These are phyloP conservation scores for Pipa parva DNA, from an alignment of 2,113 vertebrate genomes.

Conservation along the genomic window DNA sequence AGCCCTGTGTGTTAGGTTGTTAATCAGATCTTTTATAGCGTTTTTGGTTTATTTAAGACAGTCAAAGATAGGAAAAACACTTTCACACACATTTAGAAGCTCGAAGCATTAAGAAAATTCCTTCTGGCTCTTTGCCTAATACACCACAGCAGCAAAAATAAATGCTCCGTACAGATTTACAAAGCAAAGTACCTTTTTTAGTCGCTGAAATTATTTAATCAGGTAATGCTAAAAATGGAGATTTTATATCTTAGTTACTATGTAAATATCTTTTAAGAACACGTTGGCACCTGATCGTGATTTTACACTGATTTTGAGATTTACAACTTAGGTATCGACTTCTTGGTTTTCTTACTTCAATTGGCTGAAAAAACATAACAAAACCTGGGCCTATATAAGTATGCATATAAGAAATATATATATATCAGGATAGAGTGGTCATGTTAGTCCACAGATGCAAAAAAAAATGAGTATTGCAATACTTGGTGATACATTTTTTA, in stretches of 20 bases:
- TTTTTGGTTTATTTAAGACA: slow-evolving; percentile 51
- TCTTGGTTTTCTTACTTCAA: no score
- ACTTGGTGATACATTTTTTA: no score
- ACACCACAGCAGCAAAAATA: background rate
- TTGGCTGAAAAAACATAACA: no score
- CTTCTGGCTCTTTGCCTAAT: slow-evolving; percentile 44
- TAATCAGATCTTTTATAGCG: slow-evolving; percentile 47
- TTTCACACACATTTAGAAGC: slow-evolving; percentile 33
- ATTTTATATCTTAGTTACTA: background rate
- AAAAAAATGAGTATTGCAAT: no score
- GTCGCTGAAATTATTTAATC: slow-evolving; percentile 14
- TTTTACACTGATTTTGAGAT: background rate
- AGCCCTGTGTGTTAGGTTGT: slow-evolving; percentile 51
- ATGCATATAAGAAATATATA: no score
- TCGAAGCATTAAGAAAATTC: slow-evolving; percentile 42
- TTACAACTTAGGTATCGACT: no score
- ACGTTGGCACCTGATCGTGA: slow-evolving; percentile 1
- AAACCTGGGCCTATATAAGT: no score
- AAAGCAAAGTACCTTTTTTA: slow-evolving; percentile 12
- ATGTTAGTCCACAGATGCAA: no score
- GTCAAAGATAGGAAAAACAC: slow-evolving; percentile 23
- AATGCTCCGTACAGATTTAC: slow-evolving; percentile 12
- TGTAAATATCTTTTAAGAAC: background rate
- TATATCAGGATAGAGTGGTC: no score
- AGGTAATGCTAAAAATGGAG: slow-evolving; percentile 19